Percentiles rank a stretch among this genome's conserved stretches.
phyloP scores from a whole-genome alignment of 2,888 invertebrate species.

The Meteorus colon region DNA sequence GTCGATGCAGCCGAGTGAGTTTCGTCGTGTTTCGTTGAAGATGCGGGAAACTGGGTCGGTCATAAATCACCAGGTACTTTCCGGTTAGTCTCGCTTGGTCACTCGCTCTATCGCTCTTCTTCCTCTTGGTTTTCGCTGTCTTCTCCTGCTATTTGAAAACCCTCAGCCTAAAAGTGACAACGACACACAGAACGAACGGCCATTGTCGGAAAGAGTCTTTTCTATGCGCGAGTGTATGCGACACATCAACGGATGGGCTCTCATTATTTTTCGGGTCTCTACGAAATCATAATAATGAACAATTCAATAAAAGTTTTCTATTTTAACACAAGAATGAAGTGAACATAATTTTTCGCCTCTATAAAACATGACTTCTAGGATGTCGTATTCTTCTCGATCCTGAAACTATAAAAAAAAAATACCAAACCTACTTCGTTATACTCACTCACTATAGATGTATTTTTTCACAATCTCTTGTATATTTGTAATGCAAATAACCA shows the following conservation, averaged over 20 bases:
- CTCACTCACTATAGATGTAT: not conserved
- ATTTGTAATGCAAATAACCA: not conserved
- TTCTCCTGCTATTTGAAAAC: constrained; percentile 42
- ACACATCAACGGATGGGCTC: not conserved
- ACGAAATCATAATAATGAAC: too few species aligned
- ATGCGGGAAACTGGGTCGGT: constrained; percentile 50
- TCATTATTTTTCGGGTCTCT: not conserved
- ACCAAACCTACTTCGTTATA: too few species aligned
- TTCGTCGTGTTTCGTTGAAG: constrained; percentile 32
- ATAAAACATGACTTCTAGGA: not conserved
- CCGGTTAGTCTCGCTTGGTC: constrained; percentile 52
- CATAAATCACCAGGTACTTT: constrained; percentile 54
- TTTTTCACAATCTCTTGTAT: not conserved
- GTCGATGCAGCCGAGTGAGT: constrained; percentile 18
- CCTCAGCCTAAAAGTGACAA: constrained; percentile 43
- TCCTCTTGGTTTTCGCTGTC: constrained; percentile 31
- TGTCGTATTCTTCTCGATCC: not conserved
- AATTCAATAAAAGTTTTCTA: too few species aligned
- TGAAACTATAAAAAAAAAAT: too few species aligned
- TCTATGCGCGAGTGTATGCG: constrained; percentile 18
- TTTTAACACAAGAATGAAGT: too few species aligned
- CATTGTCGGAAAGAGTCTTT: constrained; percentile 52
- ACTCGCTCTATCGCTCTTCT: constrained; percentile 32
- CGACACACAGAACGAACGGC: constrained; percentile 48
- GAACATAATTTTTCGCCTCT: too few species aligned